Evolutionary conservation across 2,888 invertebrate species (phyloP).

Genomic region (Leptinotarsa rubiginosa): DNA sequence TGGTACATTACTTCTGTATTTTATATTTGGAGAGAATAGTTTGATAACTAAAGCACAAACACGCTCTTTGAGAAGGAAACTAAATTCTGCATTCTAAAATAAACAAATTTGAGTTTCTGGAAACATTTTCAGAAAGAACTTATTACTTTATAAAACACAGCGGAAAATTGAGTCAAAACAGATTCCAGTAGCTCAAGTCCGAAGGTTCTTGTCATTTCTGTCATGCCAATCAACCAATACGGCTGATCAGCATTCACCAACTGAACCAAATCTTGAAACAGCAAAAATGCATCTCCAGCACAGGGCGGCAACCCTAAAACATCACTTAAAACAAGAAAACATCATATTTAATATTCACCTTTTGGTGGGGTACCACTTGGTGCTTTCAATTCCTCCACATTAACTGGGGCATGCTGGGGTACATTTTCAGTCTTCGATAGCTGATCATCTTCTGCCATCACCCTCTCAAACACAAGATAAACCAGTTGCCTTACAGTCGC

Average conservation of each 20-base stretch:
- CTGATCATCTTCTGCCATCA: conserved; percentile 78
- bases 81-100: conserved; percentile 91
- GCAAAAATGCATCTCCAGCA: conserved; percentile 93
- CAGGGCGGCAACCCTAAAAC: conserved; percentile 78
- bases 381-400: conserved; percentile 82
- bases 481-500: conserved; percentile 97
- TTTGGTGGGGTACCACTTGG: conserved; percentile 83
- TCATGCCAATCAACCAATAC: conserved; percentile 94
- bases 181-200: conserved; percentile 95
- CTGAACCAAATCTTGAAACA: conserved; percentile 97
- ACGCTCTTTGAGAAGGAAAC: conserved; percentile 93
- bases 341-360: conserved; percentile 59
- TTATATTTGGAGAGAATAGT: conserved; percentile 98
- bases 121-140: not conserved
- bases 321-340: conserved; percentile 14
- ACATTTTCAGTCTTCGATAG: conserved; percentile 55
- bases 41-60: conserved; percentile 99
- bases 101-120: not conserved
- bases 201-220: conserved; percentile 97
- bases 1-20: conserved; percentile 77
- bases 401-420: conserved; percentile 68
- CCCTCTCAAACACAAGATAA: conserved; percentile 90
- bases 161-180: conserved; percentile 87
- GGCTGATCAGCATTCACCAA: conserved; percentile 97
- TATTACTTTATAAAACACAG: conserved; percentile 85